Percentiles rank a stretch among this genome's conserved stretches.
These are phyloP conservation scores for Iphiclides podalirius DNA, from an alignment of 2,888 invertebrate species.

Conservation along the genomic window DNA sequence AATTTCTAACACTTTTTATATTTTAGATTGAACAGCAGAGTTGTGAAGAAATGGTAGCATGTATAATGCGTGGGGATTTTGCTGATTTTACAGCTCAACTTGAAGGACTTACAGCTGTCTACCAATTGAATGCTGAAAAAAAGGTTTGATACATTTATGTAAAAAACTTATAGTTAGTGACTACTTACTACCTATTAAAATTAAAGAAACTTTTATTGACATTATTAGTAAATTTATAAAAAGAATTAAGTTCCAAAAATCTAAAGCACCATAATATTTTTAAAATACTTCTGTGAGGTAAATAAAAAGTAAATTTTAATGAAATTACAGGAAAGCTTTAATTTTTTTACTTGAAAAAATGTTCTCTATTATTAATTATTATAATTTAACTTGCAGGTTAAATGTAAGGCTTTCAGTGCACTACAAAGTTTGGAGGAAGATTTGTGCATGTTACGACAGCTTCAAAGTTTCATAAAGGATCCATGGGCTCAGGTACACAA, in stretches of 20 bases:
- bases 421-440: constrained; percentile 95
- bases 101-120: constrained; percentile 94
- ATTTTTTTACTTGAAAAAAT: too few relatives aligned
- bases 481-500: constrained; percentile 87
- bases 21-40: constrained; percentile 86
- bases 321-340: too few relatives aligned
- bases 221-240: too few relatives aligned
- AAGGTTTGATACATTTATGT: constrained; percentile 70
- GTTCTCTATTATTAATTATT: neutral
- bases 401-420: constrained; percentile 95
- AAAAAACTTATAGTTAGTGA: too few relatives aligned
- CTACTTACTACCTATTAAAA: too few relatives aligned
- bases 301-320: too few relatives aligned
- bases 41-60: constrained; percentile 92
- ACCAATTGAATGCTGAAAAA: constrained; percentile 96
- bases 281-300: too few relatives aligned
- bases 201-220: too few relatives aligned
- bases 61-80: constrained; percentile 92
- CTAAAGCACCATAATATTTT: too few relatives aligned
- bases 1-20: too few relatives aligned
- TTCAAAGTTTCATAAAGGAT: constrained; percentile 87
- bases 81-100: constrained; percentile 94
- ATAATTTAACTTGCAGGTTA: constrained; percentile 72
- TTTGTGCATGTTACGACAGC: constrained; percentile 88
- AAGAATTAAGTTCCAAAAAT: too few relatives aligned